Base-by-base conservation (phyloP, 1,140 invertebrate genomes). In the Macrobrachium nipponense region DNA sequence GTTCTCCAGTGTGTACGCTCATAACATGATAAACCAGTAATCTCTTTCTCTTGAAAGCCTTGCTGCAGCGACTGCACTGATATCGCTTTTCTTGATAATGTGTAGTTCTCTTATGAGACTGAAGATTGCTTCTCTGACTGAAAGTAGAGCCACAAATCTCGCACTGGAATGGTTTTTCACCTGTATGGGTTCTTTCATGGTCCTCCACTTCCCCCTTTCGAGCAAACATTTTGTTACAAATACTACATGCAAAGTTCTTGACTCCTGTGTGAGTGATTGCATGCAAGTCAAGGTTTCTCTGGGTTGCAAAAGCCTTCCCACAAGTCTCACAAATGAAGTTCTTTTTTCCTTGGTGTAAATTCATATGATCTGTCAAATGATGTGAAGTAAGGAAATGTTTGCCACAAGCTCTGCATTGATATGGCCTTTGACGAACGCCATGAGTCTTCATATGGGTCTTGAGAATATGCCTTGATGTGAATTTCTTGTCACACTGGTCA, bases 1-100 rank as follows among this genome's bases (percentile, higher is more conserved):
- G 91, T 91, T 96, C 94, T 27, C 95, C 95, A 0, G 95, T 96
- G 90, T 97, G 96, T 0, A 93, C 93, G 3, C 95, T 95, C 91
- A 96, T 95, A 72, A 95, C 93, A 90, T 97, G 96, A 90, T 96
- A 96, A 90, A 96, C 95, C 11, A 96, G 90, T 11, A 97, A 91
- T 83, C 94, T 91, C 23, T 94, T 91, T 60, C 95, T 92, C 89
- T 96, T 96, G 88, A 96, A 97, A 43, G 93, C 92, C 89, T 95
- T 95, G 0, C 93, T 93, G 89, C 95, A 96, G 20, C 89, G 75
- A 44, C 70, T 76, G 72, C 90, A 90, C 27, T 88, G 80, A 75
- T 89, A 95, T 2, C 94, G 91, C 88, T 95, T 95, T 90, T 95
- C 94, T 90, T 96, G 94, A 70, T 94, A 93, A 90, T 97, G 96